These are phyloP conservation scores for Drosophila lacicola DNA, from an alignment of 2,888 invertebrate genomes.

Conservation along the genomic window DNA sequence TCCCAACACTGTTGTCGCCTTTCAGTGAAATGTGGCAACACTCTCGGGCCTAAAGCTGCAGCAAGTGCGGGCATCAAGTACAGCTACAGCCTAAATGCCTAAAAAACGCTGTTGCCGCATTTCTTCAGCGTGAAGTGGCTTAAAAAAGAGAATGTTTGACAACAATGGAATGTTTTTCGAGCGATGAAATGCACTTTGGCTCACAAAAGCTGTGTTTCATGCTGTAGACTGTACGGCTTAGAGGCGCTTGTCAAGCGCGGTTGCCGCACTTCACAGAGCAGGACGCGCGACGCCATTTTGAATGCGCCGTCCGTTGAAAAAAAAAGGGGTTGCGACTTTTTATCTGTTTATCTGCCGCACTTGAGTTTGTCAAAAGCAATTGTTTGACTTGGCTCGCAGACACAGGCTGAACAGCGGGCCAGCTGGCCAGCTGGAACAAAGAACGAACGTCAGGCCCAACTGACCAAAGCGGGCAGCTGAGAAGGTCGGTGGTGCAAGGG, in stretches of 20 bases:
- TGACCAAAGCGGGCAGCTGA: slow-evolving; percentile 36
- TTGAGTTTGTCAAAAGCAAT: slow-evolving; percentile 74
- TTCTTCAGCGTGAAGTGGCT: too few relatives aligned
- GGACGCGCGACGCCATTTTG: slow-evolving; percentile 18
- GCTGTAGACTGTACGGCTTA: neutral
- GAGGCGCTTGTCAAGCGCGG: slow-evolving; percentile 14
- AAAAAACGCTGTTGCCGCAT: too few relatives aligned
- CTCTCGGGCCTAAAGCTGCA: too few relatives aligned
- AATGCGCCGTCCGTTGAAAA: slow-evolving; percentile 3
- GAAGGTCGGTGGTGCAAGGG: slow-evolving; percentile 27
- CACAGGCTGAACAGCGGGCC: slow-evolving; percentile 6
- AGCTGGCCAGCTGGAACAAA: slow-evolving; percentile 41
- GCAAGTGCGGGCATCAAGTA: too few relatives aligned
- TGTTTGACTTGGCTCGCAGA: slow-evolving; percentile 61
- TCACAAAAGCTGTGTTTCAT: too few relatives aligned
- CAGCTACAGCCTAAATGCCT: too few relatives aligned
- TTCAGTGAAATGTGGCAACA: too few relatives aligned
- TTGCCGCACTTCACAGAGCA: slow-evolving; percentile 37
- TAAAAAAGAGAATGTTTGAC: too few relatives aligned
- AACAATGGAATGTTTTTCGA: too few relatives aligned
- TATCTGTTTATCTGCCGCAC: slow-evolving; percentile 70
- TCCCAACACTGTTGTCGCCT: too few relatives aligned
- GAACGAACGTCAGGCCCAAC: slow-evolving; percentile 35
- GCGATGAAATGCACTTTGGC: too few relatives aligned
- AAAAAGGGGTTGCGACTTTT: slow-evolving; percentile 44